Conservation (phyloP, 2,888 invertebrate genomes). For the Hoplodrina ambigua region DNA sequence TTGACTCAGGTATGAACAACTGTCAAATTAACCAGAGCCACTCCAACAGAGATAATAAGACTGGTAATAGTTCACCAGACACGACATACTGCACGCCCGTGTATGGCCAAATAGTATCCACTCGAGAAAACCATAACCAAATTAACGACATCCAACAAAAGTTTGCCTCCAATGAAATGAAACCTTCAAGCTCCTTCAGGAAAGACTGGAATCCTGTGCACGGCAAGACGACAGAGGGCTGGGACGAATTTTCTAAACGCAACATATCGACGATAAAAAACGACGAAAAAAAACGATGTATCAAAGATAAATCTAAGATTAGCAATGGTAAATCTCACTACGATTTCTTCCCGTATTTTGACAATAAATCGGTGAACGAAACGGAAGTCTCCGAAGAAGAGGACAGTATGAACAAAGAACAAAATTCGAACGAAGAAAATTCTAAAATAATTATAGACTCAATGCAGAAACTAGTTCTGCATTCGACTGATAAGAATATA, state of each 20-base stretch:
- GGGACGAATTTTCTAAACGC: constrained; percentile 86
- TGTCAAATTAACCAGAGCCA: constrained; percentile 82
- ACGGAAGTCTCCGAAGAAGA: constrained; percentile 55
- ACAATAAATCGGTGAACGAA: constrained; percentile 80
- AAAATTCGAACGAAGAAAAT: constrained; percentile 77
- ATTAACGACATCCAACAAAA: constrained; percentile 88
- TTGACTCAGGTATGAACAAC: constrained; percentile 89
- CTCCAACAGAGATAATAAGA: constrained; percentile 72
- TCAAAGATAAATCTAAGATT: constrained; percentile 79
- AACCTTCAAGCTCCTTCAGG: constrained; percentile 85
- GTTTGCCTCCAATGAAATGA: constrained; percentile 79
- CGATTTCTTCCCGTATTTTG: constrained; percentile 87
- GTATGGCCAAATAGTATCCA: constrained; percentile 87
- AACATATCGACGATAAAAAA: constrained; percentile 83
- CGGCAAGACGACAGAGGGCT: constrained; percentile 80
- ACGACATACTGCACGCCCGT: constrained; percentile 87
- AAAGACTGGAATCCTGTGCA: constrained; percentile 83
- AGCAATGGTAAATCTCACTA: constrained; percentile 85
- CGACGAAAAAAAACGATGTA: constrained; percentile 76
- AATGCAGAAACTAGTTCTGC: constrained; percentile 89
- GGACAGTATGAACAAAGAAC: constrained; percentile 62
- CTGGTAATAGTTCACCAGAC: constrained; percentile 75
- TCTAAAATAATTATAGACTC: constrained; percentile 88
- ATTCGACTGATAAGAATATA: constrained; percentile 89
- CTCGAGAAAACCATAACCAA: constrained; percentile 87